Conservation (phyloP, 2,888 invertebrate species). For the Drosophila flavopinicola region DNA sequence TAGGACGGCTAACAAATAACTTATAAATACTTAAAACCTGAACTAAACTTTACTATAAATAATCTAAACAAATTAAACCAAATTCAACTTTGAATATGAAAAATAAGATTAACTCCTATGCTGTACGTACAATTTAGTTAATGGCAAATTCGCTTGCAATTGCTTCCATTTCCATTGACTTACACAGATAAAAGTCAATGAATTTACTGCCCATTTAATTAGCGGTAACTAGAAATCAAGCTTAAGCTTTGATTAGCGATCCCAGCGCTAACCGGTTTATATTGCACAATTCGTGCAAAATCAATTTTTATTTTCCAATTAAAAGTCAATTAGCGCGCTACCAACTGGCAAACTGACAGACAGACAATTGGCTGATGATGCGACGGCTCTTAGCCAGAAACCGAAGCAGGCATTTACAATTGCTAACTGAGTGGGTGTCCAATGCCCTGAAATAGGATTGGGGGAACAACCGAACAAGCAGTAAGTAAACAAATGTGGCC, state of each 20-base stretch:
- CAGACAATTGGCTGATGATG: constrained; percentile 50
- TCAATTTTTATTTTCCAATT: constrained; percentile 70
- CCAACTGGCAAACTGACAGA: constrained; percentile 56
- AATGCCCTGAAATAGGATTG: constrained; percentile 1
- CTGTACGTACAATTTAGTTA: not conserved
- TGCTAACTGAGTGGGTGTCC: constrained; percentile 13
- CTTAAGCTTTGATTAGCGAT: constrained; percentile 5
- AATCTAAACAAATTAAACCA: too few species aligned
- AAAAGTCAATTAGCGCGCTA: constrained; percentile 66
- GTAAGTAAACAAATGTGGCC: constrained; percentile 45
- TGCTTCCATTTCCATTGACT: constrained; percentile 25
- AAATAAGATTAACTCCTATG: too few species aligned
- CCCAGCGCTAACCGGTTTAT: constrained; percentile 57
- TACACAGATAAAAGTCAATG: constrained; percentile 43
- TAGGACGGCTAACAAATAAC: too few species aligned
- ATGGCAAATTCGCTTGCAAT: constrained; percentile 21
- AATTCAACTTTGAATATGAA: not conserved
- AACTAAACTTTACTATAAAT: too few species aligned
- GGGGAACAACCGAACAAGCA: constrained; percentile 1
- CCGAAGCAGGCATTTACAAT: constrained; percentile 17
- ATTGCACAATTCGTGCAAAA: constrained; percentile 69
- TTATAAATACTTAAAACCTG: too few species aligned
- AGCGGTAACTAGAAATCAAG: constrained; percentile 47
- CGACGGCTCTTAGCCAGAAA: constrained; percentile 28
- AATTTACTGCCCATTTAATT: constrained; percentile 55